These are phyloP conservation scores for Fistularia commersonii DNA, from an alignment of 2,797 vertebrate genomes.

Conservation along the genomic window DNA sequence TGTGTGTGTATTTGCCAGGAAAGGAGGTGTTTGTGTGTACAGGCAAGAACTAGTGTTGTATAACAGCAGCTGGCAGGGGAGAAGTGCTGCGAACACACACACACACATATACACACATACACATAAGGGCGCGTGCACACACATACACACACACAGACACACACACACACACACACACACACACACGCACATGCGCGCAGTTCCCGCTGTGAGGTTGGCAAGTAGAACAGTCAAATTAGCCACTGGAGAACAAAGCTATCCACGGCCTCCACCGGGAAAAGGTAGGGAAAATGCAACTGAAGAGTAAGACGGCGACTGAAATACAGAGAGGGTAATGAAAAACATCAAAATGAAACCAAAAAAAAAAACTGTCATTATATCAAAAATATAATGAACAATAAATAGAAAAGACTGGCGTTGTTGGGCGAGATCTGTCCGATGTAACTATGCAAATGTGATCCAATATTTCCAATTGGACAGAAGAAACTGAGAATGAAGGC, in stretches of 20 bases:
- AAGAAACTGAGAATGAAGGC: not conserved
- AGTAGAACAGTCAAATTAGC: constrained; percentile 78
- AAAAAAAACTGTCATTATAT: not conserved
- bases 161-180: constrained; percentile 34
- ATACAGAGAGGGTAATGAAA: constrained; percentile 22
- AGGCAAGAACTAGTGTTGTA: constrained; percentile 61
- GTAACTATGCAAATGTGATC: not conserved
- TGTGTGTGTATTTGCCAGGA: constrained; percentile 41
- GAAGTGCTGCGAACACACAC: constrained; percentile 21
- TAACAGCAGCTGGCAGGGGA: constrained; percentile 70
- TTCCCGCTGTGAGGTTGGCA: constrained; percentile 62
- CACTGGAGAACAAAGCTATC: constrained; percentile 72
- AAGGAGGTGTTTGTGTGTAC: constrained; percentile 59
- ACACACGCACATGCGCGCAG: constrained; percentile 22
- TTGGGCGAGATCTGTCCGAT: not conserved
- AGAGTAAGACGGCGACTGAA: constrained; percentile 9
- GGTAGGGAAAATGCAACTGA: constrained; percentile 34
- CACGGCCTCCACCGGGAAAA: constrained; percentile 61
- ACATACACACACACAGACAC: constrained; percentile 34
- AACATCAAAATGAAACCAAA: constrained; percentile 3
- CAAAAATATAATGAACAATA: not conserved
- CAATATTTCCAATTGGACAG: not conserved
- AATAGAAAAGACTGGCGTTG: not conserved
- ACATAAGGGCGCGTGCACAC: no score
- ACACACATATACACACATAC: no score